Conservation (phyloP, 2,888 invertebrate species). For the Lochmaea crataegi region DNA sequence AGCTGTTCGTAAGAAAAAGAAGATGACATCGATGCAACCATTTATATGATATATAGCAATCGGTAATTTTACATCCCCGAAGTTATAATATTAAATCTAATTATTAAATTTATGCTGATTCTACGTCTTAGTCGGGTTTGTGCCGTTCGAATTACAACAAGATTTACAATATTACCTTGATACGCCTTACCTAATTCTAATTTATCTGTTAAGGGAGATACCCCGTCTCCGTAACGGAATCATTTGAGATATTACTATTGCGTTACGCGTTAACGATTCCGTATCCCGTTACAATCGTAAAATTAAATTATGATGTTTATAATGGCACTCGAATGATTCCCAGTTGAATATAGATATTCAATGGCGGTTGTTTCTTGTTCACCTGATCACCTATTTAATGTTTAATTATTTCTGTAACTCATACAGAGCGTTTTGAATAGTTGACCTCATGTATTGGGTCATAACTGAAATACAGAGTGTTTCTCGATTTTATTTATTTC, state of each 20-base stretch:
- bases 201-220: conserved; percentile 62
- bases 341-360: not conserved
- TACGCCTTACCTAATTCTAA: conserved; percentile 67
- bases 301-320: conserved; percentile 62
- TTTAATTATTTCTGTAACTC: no score
- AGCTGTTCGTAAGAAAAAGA: not conserved
- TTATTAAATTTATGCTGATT: conserved; percentile 69
- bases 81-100: conserved; percentile 63
- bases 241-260: conserved; percentile 63
- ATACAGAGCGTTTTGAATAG: no score
- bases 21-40: conserved; percentile 13
- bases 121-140: conserved; percentile 66
- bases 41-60: conserved; percentile 42
- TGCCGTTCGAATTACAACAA: conserved; percentile 66
- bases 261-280: conserved; percentile 52
- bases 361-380: not conserved
- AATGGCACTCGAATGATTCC: conserved; percentile 42
- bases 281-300: conserved; percentile 61
- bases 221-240: conserved; percentile 46
- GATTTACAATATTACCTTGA: conserved; percentile 68
- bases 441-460: no score
- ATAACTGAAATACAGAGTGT: no score
- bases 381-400: conserved; percentile 7
- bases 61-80: conserved; percentile 57
- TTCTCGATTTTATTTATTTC: no score